Evolutionary conservation across 2,113 vertebrate species (phyloP).

Genomic region (Montifringilla adamsi): DNA sequence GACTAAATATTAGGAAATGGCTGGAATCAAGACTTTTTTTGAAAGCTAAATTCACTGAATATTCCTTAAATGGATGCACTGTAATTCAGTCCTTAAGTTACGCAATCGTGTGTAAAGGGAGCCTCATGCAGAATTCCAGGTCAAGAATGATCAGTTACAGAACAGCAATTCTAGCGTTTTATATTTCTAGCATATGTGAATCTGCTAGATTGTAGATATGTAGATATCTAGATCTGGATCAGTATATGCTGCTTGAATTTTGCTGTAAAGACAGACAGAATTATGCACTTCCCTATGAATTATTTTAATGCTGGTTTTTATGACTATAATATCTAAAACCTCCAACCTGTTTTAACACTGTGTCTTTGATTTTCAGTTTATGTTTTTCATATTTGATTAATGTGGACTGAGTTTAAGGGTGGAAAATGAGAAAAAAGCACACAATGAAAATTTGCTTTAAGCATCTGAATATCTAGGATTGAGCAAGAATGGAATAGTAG

Average conservation of each 20-base stretch:
- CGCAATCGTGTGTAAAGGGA: fast-evolving
- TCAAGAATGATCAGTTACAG: background rate
- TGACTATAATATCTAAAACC: background rate
- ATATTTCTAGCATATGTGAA: background rate
- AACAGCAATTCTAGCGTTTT: background rate
- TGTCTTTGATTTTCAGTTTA: background rate
- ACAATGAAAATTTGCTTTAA: background rate
- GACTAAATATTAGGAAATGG: background rate
- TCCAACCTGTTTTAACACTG: background rate
- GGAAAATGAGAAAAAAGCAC: background rate
- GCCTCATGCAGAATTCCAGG: background rate
- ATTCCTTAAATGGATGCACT: background rate
- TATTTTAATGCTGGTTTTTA: background rate
- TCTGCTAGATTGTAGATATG: too few species aligned
- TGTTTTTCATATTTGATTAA: background rate
- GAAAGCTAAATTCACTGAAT: background rate
- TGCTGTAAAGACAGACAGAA: background rate
- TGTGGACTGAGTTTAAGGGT: background rate
- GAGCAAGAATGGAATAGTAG: background rate
- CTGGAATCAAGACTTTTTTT: background rate
- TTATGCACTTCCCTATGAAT: background rate
- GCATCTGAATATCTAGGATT: background rate
- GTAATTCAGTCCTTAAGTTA: background rate
- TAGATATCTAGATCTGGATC: background rate
- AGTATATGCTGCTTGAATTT: too few species aligned